Evolutionary conservation across 1,140 invertebrate genomes (phyloP).

Genomic region (Neodiprion pinetum): DNA sequence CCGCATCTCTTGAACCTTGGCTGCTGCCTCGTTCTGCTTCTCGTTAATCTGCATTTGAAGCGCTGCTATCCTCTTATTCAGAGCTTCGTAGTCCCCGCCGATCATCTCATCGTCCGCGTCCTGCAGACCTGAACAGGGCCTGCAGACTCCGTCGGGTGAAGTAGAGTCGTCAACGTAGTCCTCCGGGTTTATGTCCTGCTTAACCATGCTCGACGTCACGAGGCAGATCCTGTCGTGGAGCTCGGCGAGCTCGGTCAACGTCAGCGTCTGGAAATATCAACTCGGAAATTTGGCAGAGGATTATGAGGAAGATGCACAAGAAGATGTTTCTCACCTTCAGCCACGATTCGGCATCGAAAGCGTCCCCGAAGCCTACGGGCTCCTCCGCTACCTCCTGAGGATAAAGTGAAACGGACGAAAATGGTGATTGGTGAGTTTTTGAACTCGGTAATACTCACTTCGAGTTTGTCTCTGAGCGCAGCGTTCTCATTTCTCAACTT

Average conservation of each 20-base stretch:
- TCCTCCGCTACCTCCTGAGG: not conserved
- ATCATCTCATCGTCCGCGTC: conserved; percentile 19
- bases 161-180: not conserved
- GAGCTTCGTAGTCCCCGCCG: conserved; percentile 32
- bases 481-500: conserved; percentile 20
- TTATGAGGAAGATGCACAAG: not conserved
- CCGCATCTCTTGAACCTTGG: conserved; percentile 42
- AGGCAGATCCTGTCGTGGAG: conserved; percentile 49
- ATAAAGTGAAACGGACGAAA: no score
- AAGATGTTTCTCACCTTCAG: conserved; percentile 36
- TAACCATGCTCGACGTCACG: conserved; percentile 42
- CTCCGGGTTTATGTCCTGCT: conserved; percentile 26
- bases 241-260: conserved; percentile 47
- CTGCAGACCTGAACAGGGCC: not conserved
- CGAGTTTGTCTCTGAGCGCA: conserved; percentile 4
- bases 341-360: conserved; percentile 45
- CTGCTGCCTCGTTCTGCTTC: conserved; percentile 42
- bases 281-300: conserved; percentile 3
- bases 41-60: conserved; percentile 48
- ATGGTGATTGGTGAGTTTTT: not conserved
- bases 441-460: not conserved
- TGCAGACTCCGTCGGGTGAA: not conserved
- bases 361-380: not conserved
- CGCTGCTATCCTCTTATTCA: conserved; percentile 45
- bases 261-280: conserved; percentile 41